These are phyloP conservation scores for Ammodytes dubius DNA, from an alignment of 2,113 vertebrate genomes.

Conservation along the genomic window DNA sequence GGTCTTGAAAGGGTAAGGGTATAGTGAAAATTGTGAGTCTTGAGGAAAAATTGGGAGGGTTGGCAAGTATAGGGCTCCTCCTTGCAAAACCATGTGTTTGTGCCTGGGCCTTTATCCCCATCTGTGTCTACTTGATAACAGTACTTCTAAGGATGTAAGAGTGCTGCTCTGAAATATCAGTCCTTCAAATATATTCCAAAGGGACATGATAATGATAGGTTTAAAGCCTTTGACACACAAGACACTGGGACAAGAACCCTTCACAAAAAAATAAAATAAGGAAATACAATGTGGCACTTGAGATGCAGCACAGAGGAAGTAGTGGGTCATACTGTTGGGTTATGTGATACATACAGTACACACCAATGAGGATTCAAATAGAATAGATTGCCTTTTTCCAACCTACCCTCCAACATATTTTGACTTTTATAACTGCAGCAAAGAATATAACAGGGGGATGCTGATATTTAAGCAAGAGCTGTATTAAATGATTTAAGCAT, in stretches of 20 bases:
- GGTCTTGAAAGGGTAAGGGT: no score
- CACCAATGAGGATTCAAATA: constrained; percentile 27
- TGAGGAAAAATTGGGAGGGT: no score
- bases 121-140: constrained; percentile 50
- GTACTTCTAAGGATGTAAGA: constrained; percentile 36
- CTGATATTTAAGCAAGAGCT: constrained; percentile 39
- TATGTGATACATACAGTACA: constrained; percentile 3
- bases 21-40: no score
- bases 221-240: constrained; percentile 73
- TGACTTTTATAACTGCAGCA: constrained; percentile 6
- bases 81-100: no score
- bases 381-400: background rate
- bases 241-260: constrained; percentile 53
- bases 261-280: background rate
- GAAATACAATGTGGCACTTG: constrained; percentile 10
- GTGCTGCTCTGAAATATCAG: constrained; percentile 40
- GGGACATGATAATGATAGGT: constrained; percentile 41
- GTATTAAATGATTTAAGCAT: constrained; percentile 38
- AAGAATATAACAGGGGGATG: constrained; percentile 22
- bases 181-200: constrained; percentile 19
- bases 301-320: constrained; percentile 27
- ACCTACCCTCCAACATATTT: background rate
- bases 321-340: constrained; percentile 24
- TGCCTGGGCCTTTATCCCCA: constrained; percentile 5
- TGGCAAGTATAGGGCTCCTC: no score